phyloP scores from a whole-genome alignment of 2,888 invertebrate genomes.

The Drosophila atripex region DNA sequence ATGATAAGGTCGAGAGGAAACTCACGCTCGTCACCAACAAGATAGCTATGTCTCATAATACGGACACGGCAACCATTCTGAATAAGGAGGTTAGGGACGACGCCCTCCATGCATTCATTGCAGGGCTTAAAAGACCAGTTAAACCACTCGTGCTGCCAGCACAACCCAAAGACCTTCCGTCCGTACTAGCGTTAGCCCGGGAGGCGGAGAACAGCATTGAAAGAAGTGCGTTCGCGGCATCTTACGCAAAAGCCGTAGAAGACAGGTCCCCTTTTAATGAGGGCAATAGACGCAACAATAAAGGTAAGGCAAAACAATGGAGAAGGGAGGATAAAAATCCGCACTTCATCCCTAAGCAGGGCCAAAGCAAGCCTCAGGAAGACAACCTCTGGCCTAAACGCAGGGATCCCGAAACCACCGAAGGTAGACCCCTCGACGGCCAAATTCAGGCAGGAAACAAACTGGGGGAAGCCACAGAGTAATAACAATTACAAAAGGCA shows the following conservation, averaged over 20 bases:
- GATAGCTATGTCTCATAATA: slow-evolving; percentile 11
- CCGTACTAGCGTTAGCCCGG: slow-evolving; percentile 9
- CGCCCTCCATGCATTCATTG: slow-evolving; percentile 15
- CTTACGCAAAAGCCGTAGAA: slow-evolving; percentile 5
- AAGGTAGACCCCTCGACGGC: slow-evolving; percentile 8
- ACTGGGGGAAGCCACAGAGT: too few relatives aligned
- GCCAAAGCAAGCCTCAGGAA: slow-evolving; percentile 8
- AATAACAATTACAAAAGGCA: too few relatives aligned
- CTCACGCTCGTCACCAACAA: slow-evolving; percentile 15
- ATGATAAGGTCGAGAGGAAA: too few relatives aligned
- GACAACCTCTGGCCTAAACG: slow-evolving; percentile 7
- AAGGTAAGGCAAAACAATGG: not conserved
- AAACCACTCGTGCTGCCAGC: slow-evolving; percentile 10
- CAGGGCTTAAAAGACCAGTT: slow-evolving; percentile 9
- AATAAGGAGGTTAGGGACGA: slow-evolving; percentile 11
- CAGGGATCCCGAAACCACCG: not conserved
- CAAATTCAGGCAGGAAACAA: slow-evolving; percentile 8
- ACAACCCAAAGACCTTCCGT: slow-evolving; percentile 15
- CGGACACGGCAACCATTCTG: slow-evolving; percentile 10
- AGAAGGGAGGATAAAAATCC: slow-evolving; percentile 3
- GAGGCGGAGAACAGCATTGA: slow-evolving; percentile 12
- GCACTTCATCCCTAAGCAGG: slow-evolving; percentile 6
- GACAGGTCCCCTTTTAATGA: not conserved
- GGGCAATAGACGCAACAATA: not conserved
- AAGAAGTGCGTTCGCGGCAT: slow-evolving; percentile 7